Base-by-base conservation (phyloP, 2,888 invertebrate species). In the Cosmopolites sordidus region DNA sequence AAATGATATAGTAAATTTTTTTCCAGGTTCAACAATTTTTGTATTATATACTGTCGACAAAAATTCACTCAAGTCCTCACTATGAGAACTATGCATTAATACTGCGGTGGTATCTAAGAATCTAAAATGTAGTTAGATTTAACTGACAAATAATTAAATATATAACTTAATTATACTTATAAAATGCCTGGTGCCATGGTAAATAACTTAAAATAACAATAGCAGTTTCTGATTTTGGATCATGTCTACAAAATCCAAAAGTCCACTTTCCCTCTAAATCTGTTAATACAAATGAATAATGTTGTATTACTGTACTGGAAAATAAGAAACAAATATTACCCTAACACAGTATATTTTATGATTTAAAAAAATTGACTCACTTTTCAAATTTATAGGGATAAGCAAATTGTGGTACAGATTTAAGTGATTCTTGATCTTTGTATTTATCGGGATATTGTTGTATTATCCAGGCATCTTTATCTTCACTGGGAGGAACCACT, bases 181-280 rank as follows among this genome's bases (percentile, higher is more conserved):
- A 93, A 79, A 98, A 97, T 68, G 89, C 87, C 75, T 95, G 94
- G 72, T 95, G 95, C 96, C 96, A 98, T 63, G 96, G 96, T 68
- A 97, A 79, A 72, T 87, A 90, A 69, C 96, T 96, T 62, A 89
- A 78, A 62, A 92, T 75, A 42, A 92, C 87, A 71, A 92, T 77
- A 54, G 94, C 90, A 15, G 90, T 89, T 69, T 91, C 86, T 16
- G 88, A 84, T 71, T 89, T 87, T 3, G 95, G 92, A 72, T 96
- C 92, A 73, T 93, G 94, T 17, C 98, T 87, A 73, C 96, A 97
- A 76, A 93, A 98, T 61, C 97, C 97, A 79, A 93, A 99, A 33
- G 93, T 93, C 84, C 93, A 97, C 78, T 93, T 94, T 17, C 95
- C 92, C 71, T 95, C 93, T 64, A 88, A 82, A 64, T 91, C 93